Evolutionary conservation across 2,888 invertebrate genomes (phyloP).

Genomic region (Pelosia muscerda): DNA sequence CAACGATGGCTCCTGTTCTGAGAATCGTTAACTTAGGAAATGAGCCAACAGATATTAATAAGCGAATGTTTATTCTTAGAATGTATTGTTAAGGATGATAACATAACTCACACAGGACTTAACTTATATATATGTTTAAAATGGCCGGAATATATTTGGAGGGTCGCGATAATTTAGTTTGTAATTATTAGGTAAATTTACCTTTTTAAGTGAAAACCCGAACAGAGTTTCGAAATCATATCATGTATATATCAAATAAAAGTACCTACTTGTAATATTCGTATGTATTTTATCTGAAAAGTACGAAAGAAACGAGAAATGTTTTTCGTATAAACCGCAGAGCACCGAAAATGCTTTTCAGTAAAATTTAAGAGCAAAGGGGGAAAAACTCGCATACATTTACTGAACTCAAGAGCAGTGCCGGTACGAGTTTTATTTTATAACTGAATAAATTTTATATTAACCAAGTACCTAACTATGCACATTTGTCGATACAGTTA

Average conservation of each 20-base stretch:
- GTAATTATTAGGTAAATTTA: background rate
- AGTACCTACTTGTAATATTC: constrained; percentile 42
- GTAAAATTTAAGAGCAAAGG: constrained; percentile 67
- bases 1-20: constrained; percentile 28
- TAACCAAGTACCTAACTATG: constrained; percentile 43
- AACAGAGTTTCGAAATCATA: background rate
- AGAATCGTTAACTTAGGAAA: constrained; percentile 35
- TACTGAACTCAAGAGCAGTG: constrained; percentile 62
- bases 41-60: constrained; percentile 24
- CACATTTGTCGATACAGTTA: constrained; percentile 34
- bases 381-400: constrained; percentile 68
- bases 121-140: background rate
- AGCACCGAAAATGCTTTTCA: constrained; percentile 74
- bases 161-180: background rate
- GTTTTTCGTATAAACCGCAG: constrained; percentile 69
- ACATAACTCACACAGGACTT: background rate
- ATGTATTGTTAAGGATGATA: constrained; percentile 18
- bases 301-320: constrained; percentile 67
- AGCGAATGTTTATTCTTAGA: constrained; percentile 20
- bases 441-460: constrained; percentile 64
- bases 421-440: constrained; percentile 59
- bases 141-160: background rate
- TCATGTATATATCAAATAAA: constrained; percentile 31
- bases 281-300: constrained; percentile 46
- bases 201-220: background rate